These are phyloP conservation scores for Aphyosemion australe DNA, from an alignment of 2,113 vertebrate genomes.

Conservation along the genomic window DNA sequence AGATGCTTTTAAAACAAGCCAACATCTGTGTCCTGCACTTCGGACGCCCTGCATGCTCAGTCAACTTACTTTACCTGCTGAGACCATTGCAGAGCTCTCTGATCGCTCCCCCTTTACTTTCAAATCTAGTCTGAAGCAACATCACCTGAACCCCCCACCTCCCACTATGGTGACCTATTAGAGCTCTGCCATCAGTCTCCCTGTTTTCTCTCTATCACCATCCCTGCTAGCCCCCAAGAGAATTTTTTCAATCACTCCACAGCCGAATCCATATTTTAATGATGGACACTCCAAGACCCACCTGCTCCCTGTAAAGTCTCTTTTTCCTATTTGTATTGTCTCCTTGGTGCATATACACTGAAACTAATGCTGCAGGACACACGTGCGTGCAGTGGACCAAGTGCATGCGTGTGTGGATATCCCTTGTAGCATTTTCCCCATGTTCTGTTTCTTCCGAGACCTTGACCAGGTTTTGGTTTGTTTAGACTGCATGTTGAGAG, in stretches of 20 bases:
- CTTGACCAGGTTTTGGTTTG: conserved; percentile 77
- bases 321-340: conserved; percentile 32
- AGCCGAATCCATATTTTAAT: conserved; percentile 74
- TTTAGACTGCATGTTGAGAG: conserved; percentile 74
- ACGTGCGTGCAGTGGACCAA: conserved; percentile 36
- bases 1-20: conserved; percentile 13
- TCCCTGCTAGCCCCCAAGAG: conserved; percentile 59
- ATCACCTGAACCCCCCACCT: conserved; percentile 38
- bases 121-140: conserved; percentile 28
- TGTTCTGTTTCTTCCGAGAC: conserved; percentile 65
- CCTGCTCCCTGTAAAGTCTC: conserved; percentile 56
- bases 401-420: conserved; percentile 42
- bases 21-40: conserved; percentile 32
- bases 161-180: conserved; percentile 39
- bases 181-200: conserved; percentile 46
- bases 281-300: conserved; percentile 67
- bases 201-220: conserved; percentile 50
- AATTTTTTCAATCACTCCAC: conserved; percentile 67
- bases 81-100: conserved; percentile 38
- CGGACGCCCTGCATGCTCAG: conserved; percentile 26
- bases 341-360: conserved; percentile 10
- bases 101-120: conserved; percentile 12
- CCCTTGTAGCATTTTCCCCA: conserved; percentile 48
- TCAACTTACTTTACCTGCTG: conserved; percentile 43
- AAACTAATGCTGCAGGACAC: conserved; percentile 29